Base-by-base conservation (phyloP, 2,888 invertebrate genomes). In the Hypomecis punctinalis region DNA sequence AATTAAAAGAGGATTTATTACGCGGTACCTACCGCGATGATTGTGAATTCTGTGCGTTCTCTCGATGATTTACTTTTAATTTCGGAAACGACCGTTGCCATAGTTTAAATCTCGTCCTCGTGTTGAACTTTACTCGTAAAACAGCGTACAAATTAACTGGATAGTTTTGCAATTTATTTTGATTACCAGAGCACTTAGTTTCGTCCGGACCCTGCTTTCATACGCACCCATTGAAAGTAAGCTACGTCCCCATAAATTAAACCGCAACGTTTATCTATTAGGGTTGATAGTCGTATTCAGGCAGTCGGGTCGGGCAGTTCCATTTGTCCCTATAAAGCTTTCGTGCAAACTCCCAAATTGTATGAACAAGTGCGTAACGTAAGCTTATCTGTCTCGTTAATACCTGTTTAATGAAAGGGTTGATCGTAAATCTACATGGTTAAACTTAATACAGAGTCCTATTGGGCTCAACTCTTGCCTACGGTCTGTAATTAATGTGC, bases 351-450 rank as follows among this genome's bases (percentile, higher is more conserved):
- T 85, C 82, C 83, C 81, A 81, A 85, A 84, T 86, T 86, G 84
- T 86, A 88, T 83, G 85, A 86, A 89, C 87, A 85, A 89, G 86
- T 88, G 87, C 84, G 85, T 88, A 87, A 85, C 84, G 85, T 85
- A 80, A 82, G 82, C 83, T 89, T 91, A 91, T 91, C 89, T 90
- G 83, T 90, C 89, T 85, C 88, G 84, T 87, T 90, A 90, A 90
- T 91, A 91, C 91, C 90, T 90, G 88, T 88, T 91, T 91, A 90
- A 92, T 91, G 89, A 91, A 91, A 91, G 90, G 92, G 91, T 90
- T 83, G 90, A 90, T 91, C 91, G 89, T 92, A 91, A 92, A 92
- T 92, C 90, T 89, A 91, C 89, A 89, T 85, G 86, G 86, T 83
- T 85, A 83, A 90, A 90, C 88, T 90, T 88, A 90, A 89, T 89